Base-by-base conservation (phyloP, 2,113 vertebrate species). In the Malurus elegans region DNA sequence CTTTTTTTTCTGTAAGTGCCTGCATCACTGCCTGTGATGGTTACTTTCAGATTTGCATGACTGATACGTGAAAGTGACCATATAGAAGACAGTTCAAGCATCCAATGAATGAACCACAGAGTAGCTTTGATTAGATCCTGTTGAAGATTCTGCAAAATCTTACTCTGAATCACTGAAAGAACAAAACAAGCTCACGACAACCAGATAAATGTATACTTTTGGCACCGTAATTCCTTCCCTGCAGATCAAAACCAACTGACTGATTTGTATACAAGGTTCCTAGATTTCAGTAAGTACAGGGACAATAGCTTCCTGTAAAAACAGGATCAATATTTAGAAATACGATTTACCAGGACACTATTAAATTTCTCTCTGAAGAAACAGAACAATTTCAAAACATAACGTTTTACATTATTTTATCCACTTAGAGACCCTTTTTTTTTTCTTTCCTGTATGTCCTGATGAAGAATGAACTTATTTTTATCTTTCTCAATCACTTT, bases 41-140 rank as follows among this genome's bases (percentile, higher is more conserved):
- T 87, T 79, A 23, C 32, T 76, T 84, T 90, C 82, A 79, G 60
- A 79, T 92, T 80, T 94, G 40, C 81, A 42, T 93, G 62, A 92
- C 75, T 67, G 80, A 72, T 89, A 26, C 3, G 8, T 88, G 74
- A 40, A 58, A 47, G 28, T 85, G 51, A 84, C 51, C 18, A 29
- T 56, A 54, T 53, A 38, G 67, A 70, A 92, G 84, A 74, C 51
- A 73, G 70, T 93, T 65, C 47, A 70, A 66, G 21, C 29, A 66
- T 44, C 34, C 3, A 4, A 0, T 26, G 36, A 88, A 51, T 36
- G 67, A 95, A 45, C 16, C 7, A 7, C 14, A 23, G 24, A 25
- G 10, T 56, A 54, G 1, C 47, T 86, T 92, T 42, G 18, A 70
- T 31, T 13, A 57, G 34, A 45, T 62, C 1, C 1, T 38, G 26